These are phyloP conservation scores for Drosophila willistoni DNA, from an alignment of 1,140 invertebrate genomes.

Conservation along the genomic window DNA sequence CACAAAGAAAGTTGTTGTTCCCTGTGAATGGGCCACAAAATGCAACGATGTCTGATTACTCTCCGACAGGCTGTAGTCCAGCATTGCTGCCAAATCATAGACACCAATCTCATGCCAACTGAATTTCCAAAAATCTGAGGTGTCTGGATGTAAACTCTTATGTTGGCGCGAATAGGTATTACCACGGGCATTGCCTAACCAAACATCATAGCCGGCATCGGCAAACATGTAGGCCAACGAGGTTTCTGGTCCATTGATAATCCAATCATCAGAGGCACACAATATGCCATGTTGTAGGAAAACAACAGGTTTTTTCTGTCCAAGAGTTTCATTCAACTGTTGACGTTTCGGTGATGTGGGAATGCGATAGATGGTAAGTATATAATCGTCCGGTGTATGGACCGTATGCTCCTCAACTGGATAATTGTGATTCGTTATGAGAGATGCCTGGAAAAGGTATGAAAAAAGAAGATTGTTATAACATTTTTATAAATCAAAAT, in stretches of 20 bases:
- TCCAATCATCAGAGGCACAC: constrained; percentile 90
- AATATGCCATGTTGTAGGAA: constrained; percentile 91
- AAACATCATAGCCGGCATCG: constrained; percentile 90
- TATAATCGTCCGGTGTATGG: constrained; percentile 84
- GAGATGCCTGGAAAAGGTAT: constrained; percentile 63
- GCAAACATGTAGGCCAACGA: constrained; percentile 85
- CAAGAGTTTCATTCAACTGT: constrained; percentile 20
- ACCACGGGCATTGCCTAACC: constrained; percentile 86
- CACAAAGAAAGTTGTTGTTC: constrained; percentile 85
- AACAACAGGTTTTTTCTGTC: constrained; percentile 82
- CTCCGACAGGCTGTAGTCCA: constrained; percentile 87
- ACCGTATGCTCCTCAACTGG: constrained; percentile 85
- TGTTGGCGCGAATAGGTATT: constrained; percentile 87
- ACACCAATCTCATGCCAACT: constrained; percentile 88
- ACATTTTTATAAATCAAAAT: too few species aligned
- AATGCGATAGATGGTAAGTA: constrained; percentile 84
- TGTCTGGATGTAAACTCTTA: constrained; percentile 85
- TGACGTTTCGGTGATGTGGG: constrained; percentile 75
- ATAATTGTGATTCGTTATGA: constrained; percentile 85
- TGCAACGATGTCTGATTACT: constrained; percentile 85
- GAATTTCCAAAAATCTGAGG: constrained; percentile 86
- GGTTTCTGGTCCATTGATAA: constrained; percentile 87
- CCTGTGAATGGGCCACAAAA: constrained; percentile 88
- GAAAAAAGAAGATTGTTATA: neutral
- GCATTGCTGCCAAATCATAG: constrained; percentile 88